Percentiles rank a stretch among this genome's conserved stretches.
phyloP scores from a whole-genome alignment of 2,113 vertebrate species.

The Ceyx cyanopectus region DNA sequence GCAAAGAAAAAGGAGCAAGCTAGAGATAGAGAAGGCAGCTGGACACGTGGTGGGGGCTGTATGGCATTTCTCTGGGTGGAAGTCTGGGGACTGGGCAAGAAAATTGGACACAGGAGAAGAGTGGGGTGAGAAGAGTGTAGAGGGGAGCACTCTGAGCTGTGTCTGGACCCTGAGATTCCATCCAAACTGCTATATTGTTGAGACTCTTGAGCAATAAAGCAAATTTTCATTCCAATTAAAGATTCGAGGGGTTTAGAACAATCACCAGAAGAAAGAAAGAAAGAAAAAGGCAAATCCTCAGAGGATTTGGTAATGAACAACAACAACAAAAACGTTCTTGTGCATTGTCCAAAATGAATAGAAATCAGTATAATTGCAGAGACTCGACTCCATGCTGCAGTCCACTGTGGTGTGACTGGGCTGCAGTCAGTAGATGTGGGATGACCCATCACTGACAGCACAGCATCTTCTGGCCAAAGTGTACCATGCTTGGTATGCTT shows the following conservation, averaged over 20 bases:
- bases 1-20: neutral
- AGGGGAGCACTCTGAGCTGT: constrained; percentile 7
- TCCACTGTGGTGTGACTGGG: neutral
- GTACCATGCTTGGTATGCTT: neutral
- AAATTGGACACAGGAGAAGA: neutral
- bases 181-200: constrained; percentile 55
- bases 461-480: neutral
- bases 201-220: constrained; percentile 65
- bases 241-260: constrained; percentile 66
- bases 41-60: neutral
- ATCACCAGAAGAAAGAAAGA: constrained; percentile 13
- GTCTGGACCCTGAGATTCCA: constrained; percentile 18
- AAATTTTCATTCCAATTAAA: constrained; percentile 62
- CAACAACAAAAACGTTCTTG: neutral
- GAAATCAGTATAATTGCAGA: neutral
- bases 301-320: constrained; percentile 58
- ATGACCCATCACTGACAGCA: neutral
- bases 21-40: neutral
- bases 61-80: neutral
- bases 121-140: neutral
- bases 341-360: constrained; percentile 25
- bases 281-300: constrained; percentile 44
- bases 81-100: neutral
- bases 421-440: neutral
- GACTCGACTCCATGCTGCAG: neutral